Evolutionary conservation across 2,888 invertebrate species (phyloP), one percentile per base, ranked within the genome.

Genomic region (Hydrotaea diabolus): DNA sequence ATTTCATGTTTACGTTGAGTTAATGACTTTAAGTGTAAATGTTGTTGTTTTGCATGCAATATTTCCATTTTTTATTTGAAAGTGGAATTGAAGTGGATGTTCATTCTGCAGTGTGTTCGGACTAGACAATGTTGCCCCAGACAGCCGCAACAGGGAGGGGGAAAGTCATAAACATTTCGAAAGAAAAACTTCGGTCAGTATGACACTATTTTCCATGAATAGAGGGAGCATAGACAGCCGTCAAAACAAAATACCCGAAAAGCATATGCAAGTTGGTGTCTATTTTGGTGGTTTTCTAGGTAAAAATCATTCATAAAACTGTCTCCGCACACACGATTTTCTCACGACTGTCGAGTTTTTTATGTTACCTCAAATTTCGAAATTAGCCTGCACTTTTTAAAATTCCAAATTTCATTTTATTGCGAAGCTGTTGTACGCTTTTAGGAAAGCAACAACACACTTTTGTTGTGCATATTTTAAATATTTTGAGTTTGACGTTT

Each of bases 21-120:
- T 80, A 80, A 77, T 80, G 64, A 46, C 71, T 80, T 74, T 74
- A 77, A 77, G 77, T 46, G 55, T 55, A 69, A 69, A 80, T 75
- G 17, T 64, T 53, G 39, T 72, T 49, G 46, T 46, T 21, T 49
- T 71, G 46, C n/a, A 46, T 55, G 55, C 71, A 69, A 69, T 77
- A 55, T 57, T 73, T 74, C 13, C 46, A 19, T 15, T 57, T 69
- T n/a, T 49, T 62, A 64, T 64, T 43, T 66, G 26, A 9, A 55
- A 78, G 21, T 59, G 74, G 74, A 74, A 74, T 62, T 74, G 74
- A 57, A 73, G 55, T n/a, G 49, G 49, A 49, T n/a, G n/a, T n/a
- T 39, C 39, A 21, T 17, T 17, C 17, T 64, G n/a, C 31, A 21
- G 2, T 55, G 55, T 55, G 1, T 55, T 55, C 21, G 23, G 59